phyloP scores from a whole-genome alignment of 2,888 invertebrate genomes.

The Clitarchus hookeri region DNA sequence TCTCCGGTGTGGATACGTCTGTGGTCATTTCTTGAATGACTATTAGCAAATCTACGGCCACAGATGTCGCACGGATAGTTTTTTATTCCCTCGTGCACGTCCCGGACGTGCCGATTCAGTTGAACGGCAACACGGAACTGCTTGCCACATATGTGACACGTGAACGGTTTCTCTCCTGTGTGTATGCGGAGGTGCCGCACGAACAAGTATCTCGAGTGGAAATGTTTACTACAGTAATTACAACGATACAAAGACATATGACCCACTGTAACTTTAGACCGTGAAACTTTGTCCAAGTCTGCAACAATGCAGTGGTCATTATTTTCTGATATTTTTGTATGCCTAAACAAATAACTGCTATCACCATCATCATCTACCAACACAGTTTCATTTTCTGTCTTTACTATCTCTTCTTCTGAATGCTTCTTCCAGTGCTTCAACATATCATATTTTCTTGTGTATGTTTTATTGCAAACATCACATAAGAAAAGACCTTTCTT shows the following conservation, averaged over 20 bases:
- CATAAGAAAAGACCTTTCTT: background rate
- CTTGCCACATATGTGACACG: conserved; percentile 69
- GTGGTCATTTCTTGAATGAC: conserved; percentile 55
- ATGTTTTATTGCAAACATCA: background rate
- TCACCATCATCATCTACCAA: conserved; percentile 22
- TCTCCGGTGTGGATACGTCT: conserved; percentile 53
- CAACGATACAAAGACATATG: conserved; percentile 30
- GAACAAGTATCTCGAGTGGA: conserved; percentile 28
- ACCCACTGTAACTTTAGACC: conserved; percentile 26
- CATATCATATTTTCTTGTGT: conserved; percentile 33
- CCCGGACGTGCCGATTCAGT: conserved; percentile 59
- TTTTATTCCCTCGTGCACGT: conserved; percentile 57
- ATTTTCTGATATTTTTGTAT: background rate
- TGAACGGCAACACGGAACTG: conserved; percentile 67
- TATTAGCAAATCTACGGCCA: conserved; percentile 57
- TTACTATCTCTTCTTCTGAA: conserved; percentile 46
- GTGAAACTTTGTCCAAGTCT: background rate
- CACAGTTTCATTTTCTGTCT: conserved; percentile 9
- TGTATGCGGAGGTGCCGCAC: conserved; percentile 56
- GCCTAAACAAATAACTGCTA: conserved; percentile 5
- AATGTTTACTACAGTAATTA: conserved; percentile 32
- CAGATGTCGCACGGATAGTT: conserved; percentile 59
- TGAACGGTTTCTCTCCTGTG: conserved; percentile 65
- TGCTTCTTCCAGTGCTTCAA: conserved; percentile 58
- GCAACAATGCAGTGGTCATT: background rate